Conservation (phyloP, 1,140 invertebrate species). For the Brachionus asplanchnoidis region DNA sequence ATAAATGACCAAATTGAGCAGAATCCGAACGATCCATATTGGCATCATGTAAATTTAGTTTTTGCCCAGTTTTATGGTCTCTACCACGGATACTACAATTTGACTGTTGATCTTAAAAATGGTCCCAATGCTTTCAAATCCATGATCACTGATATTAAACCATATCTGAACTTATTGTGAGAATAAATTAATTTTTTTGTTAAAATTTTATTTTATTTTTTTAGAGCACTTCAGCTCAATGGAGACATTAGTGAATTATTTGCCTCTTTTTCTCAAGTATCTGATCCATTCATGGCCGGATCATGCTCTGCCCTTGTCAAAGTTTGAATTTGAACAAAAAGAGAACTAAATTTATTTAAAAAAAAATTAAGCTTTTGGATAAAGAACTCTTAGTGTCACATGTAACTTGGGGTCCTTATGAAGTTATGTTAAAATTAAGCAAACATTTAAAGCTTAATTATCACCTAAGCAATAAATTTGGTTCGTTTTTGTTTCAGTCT, state of each 20-base stretch:
- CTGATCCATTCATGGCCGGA: conserved; percentile 45
- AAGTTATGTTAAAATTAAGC: conserved; percentile 77
- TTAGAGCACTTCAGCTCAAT: conserved; percentile 60
- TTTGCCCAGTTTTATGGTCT: conserved; percentile 59
- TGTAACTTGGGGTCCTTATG: conserved; percentile 70
- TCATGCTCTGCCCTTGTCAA: conserved; percentile 44
- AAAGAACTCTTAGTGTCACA: conserved; percentile 64
- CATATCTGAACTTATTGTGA: conserved; percentile 43
- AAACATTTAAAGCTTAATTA: conserved; percentile 70
- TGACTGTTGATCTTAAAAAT: conserved; percentile 50
- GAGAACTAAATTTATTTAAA: neutral
- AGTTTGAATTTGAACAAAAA: neutral
- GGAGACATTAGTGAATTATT: conserved; percentile 73
- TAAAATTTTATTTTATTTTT: neutral
- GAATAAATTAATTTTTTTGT: conserved; percentile 44
- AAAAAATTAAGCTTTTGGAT: conserved; percentile 50
- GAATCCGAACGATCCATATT: conserved; percentile 64
- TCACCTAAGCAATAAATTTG: neutral
- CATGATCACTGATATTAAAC: neutral
- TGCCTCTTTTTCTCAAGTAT: conserved; percentile 52
- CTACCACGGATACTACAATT: conserved; percentile 57
- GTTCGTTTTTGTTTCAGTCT: neutral
- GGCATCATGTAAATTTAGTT: conserved; percentile 66
- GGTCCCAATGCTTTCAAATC: neutral
- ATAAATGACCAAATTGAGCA: conserved; percentile 62